Evolutionary conservation across 2,888 invertebrate species (phyloP), one percentile per base, ranked within the genome.

Genomic region (Thelaira solivaga): DNA sequence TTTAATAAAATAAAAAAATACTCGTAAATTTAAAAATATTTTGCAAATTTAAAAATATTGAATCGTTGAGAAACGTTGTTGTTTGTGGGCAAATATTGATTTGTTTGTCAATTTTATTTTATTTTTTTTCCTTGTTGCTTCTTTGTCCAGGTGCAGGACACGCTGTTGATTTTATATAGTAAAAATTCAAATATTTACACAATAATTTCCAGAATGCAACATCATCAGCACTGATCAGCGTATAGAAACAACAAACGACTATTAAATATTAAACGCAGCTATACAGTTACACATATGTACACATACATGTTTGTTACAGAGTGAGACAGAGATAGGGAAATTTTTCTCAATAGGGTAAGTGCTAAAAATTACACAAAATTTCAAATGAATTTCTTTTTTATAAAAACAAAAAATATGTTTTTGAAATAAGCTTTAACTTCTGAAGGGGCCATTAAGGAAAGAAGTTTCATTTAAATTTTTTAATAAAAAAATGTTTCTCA

Each of bases 141-240:
- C n/a, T n/a, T n/a, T 24, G 22, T 34, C 26, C 24, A 18, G 68
- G n/a, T 36, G n/a, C 51, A 45, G 53, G 11, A 51, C 41, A 36
- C 49, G 43, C 53, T 71, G 43, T 62, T 72, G 59, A 67, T 59
- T 51, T 43, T 26, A 45, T n/a, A n/a, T 10, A 26, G 64, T 59
- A 68, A 68, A 76, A 73, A 68, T 39, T 69, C 68, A 78, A 78
- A 78, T 78, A 73, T 78, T 78, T 73, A 69, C 77, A 78, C 73
- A 73, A 77, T 51, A 43, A 64, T 73, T 62, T 69, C 10, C 73
- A 49, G 57, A 62, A 45, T 67, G 55, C 62, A 61, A 41, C 59
- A 72, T 61, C 67, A 57, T 47, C 74, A 69, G 13, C 53, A 31
- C 45, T 72, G 61, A 72, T 62, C 67, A 67, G n/a, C n/a, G n/a